Evolutionary conservation across 2,797 vertebrate species (phyloP).

Genomic region (Acanthurus lineatus): DNA sequence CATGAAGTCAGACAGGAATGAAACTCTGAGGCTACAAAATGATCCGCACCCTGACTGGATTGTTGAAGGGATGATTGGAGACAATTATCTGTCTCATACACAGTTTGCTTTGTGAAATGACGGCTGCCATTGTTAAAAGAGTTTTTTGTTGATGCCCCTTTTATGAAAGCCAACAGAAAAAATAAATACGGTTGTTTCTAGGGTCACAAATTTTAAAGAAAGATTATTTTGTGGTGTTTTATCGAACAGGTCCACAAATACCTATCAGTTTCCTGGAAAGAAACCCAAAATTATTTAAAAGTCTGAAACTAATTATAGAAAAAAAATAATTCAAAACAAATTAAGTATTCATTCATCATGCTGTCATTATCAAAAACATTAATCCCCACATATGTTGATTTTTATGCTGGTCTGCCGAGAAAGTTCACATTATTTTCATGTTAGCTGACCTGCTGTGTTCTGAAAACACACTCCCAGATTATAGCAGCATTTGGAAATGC

Average conservation of each 20-base stretch:
- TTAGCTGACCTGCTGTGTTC: background rate
- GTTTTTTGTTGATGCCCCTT: background rate
- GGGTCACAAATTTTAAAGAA: background rate
- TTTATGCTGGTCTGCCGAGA: background rate
- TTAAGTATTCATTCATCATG: background rate
- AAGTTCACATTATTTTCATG: background rate
- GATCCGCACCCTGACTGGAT: background rate
- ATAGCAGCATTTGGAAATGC: no score
- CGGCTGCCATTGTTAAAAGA: background rate
- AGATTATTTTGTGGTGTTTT: background rate
- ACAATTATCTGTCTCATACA: background rate
- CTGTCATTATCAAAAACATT: background rate
- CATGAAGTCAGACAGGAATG: conserved; percentile 21
- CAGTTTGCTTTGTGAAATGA: background rate
- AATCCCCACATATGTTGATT: background rate
- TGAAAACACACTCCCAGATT: background rate
- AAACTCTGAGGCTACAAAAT: background rate
- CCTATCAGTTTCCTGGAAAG: background rate
- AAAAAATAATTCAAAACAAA: background rate
- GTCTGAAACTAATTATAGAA: background rate
- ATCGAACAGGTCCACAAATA: background rate
- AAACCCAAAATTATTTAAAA: background rate
- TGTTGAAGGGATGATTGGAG: background rate
- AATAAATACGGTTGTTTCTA: background rate
- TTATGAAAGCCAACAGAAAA: background rate